These are phyloP conservation scores for Phataginus tricuspis DNA, from an alignment of 2,797 vertebrate genomes.

Conservation along the genomic window DNA sequence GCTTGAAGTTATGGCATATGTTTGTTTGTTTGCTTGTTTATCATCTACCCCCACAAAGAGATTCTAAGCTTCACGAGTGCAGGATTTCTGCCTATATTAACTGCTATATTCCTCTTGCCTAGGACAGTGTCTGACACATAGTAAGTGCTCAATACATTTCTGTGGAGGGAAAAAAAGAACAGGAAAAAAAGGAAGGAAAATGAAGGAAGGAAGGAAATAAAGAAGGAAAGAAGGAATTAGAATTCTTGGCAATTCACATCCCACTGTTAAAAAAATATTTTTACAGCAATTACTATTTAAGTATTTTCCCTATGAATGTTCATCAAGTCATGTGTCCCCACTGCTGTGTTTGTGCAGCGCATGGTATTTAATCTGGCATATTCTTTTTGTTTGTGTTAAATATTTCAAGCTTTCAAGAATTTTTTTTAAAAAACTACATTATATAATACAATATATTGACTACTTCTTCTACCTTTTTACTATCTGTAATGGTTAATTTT, in stretches of 20 bases:
- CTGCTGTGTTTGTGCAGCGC: neutral
- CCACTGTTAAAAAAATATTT: neutral
- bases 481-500: neutral
- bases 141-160: neutral
- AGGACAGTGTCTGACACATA: neutral
- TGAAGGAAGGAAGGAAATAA: neutral
- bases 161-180: neutral
- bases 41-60: neutral
- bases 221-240: neutral
- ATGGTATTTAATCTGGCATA: neutral
- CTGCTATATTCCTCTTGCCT: neutral
- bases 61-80: neutral
- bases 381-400: neutral
- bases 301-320: neutral
- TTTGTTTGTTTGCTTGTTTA: neutral
- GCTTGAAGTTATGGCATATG: neutral
- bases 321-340: neutral
- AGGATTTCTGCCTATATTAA: neutral
- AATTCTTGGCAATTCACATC: neutral
- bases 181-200: neutral
- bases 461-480: neutral
- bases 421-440: neutral
- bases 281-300: neutral
- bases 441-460: slow-evolving; percentile 12
- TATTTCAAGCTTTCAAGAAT: neutral